phyloP scores from a whole-genome alignment of 2,888 invertebrate genomes.

The Tolmerus cingulatus region DNA sequence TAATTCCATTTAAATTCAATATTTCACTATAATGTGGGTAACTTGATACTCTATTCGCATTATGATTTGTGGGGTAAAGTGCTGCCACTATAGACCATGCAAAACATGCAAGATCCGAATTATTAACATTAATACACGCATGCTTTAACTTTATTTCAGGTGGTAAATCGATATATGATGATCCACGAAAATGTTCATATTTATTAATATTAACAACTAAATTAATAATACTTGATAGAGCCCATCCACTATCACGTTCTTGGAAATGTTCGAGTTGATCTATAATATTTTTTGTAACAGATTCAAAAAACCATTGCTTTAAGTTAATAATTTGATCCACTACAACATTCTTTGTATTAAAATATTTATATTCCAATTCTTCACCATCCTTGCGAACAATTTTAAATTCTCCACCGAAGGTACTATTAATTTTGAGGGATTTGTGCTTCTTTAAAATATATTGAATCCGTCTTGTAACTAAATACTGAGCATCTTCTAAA shows the following conservation, averaged over 20 bases:
- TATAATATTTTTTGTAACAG: not conserved
- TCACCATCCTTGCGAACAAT: not conserved
- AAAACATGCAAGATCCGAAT: constrained; percentile 52
- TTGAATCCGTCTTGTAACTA: not conserved
- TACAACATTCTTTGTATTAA: not conserved
- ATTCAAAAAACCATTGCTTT: too few relatives aligned
- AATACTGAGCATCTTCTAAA: not conserved
- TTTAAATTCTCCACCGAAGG: not conserved
- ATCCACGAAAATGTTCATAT: constrained; percentile 11
- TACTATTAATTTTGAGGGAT: not conserved
- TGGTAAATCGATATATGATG: constrained; percentile 43
- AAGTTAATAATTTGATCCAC: not conserved
- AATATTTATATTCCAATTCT: constrained; percentile 4
- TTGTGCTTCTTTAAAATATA: not conserved
- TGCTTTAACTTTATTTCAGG: constrained; percentile 46
- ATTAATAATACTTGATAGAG: constrained; percentile 13
- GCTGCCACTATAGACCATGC: constrained; percentile 52
- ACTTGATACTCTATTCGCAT: too few relatives aligned
- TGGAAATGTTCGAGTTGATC: constrained; percentile 36
- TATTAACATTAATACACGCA: too few relatives aligned
- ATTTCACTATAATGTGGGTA: too few relatives aligned
- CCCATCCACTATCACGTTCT: constrained; percentile 35
- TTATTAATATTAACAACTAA: constrained; percentile 41
- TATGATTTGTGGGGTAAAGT: constrained; percentile 46
- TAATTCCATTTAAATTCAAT: too few relatives aligned